These are phyloP conservation scores for Tenualosa ilisha DNA, from an alignment of 2,797 vertebrate species.

Conservation along the genomic window DNA sequence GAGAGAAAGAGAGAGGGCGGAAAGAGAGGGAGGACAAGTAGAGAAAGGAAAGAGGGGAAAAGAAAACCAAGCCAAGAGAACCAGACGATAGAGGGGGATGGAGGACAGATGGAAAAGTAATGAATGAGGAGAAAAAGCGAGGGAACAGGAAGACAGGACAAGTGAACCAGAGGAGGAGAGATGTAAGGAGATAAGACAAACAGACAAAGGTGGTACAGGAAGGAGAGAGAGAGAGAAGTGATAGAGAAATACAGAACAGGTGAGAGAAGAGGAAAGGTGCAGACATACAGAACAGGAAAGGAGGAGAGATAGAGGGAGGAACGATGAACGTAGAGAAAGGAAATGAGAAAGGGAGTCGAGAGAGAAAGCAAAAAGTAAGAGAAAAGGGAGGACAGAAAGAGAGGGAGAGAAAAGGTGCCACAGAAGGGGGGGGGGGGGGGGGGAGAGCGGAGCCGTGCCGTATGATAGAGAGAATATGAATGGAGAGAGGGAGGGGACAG, in stretches of 20 bases:
- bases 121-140: conserved; percentile 19
- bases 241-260: conserved; percentile 37
- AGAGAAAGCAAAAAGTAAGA: too few species aligned
- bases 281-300: conserved; percentile 26
- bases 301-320: conserved; percentile 40
- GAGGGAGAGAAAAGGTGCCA: neutral
- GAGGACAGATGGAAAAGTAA: too few species aligned
- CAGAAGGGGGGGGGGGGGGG: neutral
- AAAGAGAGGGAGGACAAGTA: neutral
- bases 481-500: conserved; percentile 50
- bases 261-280: neutral
- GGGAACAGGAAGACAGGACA: conserved; percentile 21
- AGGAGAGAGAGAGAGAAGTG: neutral
- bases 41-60: conserved; percentile 41
- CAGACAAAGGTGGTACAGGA: neutral
- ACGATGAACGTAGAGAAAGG: neutral
- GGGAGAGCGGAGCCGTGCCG: conserved; percentile 46
- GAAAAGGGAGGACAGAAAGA: neutral
- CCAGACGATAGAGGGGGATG: neutral
- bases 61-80: neutral
- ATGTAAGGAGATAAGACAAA: neutral
- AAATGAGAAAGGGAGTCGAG: too few species aligned
- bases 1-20: too few species aligned
- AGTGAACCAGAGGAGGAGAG: conserved; percentile 30
- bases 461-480: conserved; percentile 52